Conservation (phyloP, 1,140 invertebrate species). For the Arctopsyche grandis region DNA sequence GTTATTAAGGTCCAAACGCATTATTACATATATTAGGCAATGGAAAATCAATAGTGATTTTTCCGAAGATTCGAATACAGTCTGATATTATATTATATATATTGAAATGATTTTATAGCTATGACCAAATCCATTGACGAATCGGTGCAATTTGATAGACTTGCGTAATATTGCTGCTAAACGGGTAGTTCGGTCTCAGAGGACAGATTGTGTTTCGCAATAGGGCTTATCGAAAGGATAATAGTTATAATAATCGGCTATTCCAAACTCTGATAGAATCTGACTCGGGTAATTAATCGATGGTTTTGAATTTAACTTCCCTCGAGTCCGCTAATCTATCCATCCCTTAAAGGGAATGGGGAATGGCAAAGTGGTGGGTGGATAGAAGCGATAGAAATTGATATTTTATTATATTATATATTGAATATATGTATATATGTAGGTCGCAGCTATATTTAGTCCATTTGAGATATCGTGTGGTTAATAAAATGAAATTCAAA, state of each 20-base stretch:
- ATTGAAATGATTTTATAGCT: too few species aligned
- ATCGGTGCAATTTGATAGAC: background rate
- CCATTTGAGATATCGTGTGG: too few species aligned
- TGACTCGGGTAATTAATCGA: conserved; percentile 28
- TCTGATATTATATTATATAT: too few species aligned
- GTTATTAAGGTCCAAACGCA: background rate
- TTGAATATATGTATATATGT: too few species aligned
- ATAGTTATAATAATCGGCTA: conserved; percentile 3
- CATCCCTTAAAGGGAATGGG: background rate
- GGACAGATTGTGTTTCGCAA: conserved; percentile 23
- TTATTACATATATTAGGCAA: too few species aligned
- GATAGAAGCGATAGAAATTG: too few species aligned
- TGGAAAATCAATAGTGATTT: conserved; percentile 12
- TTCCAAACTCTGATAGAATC: conserved; percentile 4
- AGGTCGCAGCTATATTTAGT: too few species aligned
- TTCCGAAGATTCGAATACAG: too few species aligned
- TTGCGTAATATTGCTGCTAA: background rate
- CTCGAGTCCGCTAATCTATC: conserved; percentile 1
- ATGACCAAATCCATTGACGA: background rate
- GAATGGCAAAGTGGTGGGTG: too few species aligned
- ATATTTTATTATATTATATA: too few species aligned
- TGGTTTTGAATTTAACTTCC: conserved; percentile 22
- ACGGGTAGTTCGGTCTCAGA: background rate
- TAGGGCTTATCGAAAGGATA: background rate
- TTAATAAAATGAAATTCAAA: too few species aligned